These are phyloP conservation scores for Wiebesia pumilae DNA, from an alignment of 1,140 invertebrate genomes.

Conservation along the genomic window DNA sequence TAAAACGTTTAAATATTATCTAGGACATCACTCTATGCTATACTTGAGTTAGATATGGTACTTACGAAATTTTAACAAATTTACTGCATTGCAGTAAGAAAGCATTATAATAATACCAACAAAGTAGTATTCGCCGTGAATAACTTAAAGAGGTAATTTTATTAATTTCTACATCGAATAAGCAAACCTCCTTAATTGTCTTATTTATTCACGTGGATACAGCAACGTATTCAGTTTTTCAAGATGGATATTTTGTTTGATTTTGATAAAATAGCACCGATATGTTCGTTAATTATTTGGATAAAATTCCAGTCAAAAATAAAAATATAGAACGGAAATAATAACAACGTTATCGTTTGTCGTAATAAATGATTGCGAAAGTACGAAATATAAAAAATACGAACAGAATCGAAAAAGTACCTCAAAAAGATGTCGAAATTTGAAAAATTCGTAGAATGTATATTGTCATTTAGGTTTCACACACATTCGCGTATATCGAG, in stretches of 20 bases:
- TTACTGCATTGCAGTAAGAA: no score
- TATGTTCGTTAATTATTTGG: neutral
- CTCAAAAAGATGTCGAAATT: conserved; percentile 14
- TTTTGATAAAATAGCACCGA: no score
- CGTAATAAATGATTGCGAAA: neutral
- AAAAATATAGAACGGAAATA: neutral
- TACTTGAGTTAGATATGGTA: no score
- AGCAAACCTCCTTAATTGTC: neutral
- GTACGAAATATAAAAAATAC: neutral
- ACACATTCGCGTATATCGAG: neutral
- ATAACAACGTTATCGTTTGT: neutral
- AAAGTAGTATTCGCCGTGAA: no score
- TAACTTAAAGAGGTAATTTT: no score
- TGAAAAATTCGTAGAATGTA: conserved; percentile 1
- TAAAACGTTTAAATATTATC: neutral
- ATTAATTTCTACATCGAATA: no score
- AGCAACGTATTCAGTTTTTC: neutral
- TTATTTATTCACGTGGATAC: neutral
- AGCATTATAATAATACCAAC: no score
- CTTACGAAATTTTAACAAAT: no score
- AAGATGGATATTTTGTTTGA: neutral
- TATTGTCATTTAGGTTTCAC: neutral
- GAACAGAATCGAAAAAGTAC: neutral
- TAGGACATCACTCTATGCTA: no score
- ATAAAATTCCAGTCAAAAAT: neutral